Conservation (phyloP, 2,888 invertebrate genomes). For the Carcina quercana region DNA sequence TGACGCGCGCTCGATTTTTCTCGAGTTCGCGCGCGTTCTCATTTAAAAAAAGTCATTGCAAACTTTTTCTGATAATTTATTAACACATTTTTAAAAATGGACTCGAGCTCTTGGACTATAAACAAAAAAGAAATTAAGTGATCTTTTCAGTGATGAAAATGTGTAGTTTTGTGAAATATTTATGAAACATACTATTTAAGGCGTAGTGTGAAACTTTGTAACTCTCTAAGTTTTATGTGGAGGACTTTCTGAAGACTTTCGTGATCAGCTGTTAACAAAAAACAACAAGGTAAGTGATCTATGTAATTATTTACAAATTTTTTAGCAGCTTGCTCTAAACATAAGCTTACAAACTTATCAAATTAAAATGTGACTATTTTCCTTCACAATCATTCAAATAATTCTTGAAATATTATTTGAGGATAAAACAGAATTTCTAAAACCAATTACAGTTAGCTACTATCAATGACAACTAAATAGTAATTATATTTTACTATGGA, state of each 20-base stretch:
- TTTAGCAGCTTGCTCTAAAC: conserved; percentile 4
- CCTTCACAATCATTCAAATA: too few species aligned
- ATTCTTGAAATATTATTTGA: too few species aligned
- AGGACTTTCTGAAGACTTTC: conserved; percentile 30
- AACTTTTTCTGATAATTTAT: too few species aligned
- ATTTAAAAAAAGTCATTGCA: conserved; percentile 21
- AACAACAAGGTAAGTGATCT: conserved; percentile 29
- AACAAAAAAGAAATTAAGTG: too few species aligned
- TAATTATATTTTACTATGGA: too few species aligned
- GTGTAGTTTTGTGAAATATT: conserved; percentile 35
- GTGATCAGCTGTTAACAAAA: conserved; percentile 22
- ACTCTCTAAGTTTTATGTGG: conserved; percentile 27
- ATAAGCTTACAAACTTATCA: too few species aligned
- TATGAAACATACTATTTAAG: conserved; percentile 31
- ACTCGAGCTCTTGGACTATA: too few species aligned
- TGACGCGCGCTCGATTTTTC: conserved; percentile 39
- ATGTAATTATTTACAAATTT: conserved; percentile 12
- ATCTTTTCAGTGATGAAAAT: conserved; percentile 15
- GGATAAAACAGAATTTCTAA: too few species aligned
- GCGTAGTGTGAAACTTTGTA: conserved; percentile 35
- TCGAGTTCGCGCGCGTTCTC: conserved; percentile 25
- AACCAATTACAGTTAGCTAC: too few species aligned
- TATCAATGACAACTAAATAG: too few species aligned
- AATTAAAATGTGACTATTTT: too few species aligned
- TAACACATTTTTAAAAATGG: too few species aligned